Evolutionary conservation across 2,113 vertebrate genomes (phyloP), one percentile per base, ranked within the genome.

Genomic region (Forbesichthys papilliferus): DNA sequence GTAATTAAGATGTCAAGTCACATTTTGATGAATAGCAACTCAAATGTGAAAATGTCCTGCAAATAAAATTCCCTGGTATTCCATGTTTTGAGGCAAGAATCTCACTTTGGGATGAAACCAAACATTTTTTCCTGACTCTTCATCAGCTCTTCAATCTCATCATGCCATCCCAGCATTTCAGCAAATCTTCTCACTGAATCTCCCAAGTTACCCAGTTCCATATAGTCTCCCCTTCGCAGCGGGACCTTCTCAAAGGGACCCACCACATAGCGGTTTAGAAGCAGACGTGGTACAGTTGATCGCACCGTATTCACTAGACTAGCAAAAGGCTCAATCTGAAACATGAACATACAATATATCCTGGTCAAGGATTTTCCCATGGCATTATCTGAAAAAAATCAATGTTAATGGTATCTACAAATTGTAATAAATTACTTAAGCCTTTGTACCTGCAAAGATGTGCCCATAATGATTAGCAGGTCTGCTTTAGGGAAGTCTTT

Each of bases 391-490:
- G 18, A 58, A 8, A 33, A 11, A 8, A 33, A 11, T 57, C 18
- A 33, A 13, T 53, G 14, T 14, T 14, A 53, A 53, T 13, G 2
- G 14, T 53, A 11, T 52, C 1, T 53, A n/a, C 6, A 42, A 6
- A 51, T 53, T 53, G 1, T 13, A n/a, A n/a, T 53, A 16, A 13
- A 14, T 57, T 10, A 57, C n/a, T 27, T 57, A 57, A 4, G n/a
- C 12, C 9, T 57, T 18, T 70, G 68, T 58, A 92, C 93, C 90
- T 93, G 88, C 61, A 94, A 74, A 51, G 93, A 94, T 0, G 93
- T 94, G 58, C 93, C 93, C 93, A 94, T 94, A n/a, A 94, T 88
- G 52, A 94, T 88, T 0, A 94, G 90, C 46, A 94, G 87, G 76
- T 94, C 93, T 0, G 93, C 91, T 79, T 88, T 92, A 4, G 90